Percentiles rank a stretch among this genome's conserved stretches.
Evolutionary conservation across 2,888 invertebrate species (phyloP).

Genomic region (Lycia hirtaria): DNA sequence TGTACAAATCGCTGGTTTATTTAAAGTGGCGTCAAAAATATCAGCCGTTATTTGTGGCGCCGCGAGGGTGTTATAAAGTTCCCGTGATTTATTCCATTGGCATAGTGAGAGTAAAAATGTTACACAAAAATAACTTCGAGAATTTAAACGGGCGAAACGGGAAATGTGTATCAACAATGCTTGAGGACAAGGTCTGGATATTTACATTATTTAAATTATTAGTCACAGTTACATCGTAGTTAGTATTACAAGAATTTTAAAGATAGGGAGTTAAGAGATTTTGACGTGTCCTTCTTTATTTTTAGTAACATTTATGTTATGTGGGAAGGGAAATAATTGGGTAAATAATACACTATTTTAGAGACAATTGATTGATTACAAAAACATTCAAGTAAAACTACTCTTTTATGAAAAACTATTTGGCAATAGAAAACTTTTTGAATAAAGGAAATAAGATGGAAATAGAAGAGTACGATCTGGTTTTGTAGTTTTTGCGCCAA

Average conservation of each 20-base stretch:
- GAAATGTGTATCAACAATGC: slow-evolving; percentile 21
- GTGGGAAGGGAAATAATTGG: too few species aligned
- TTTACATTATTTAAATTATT: slow-evolving; percentile 6
- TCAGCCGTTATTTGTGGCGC: slow-evolving; percentile 43
- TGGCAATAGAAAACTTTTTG: too few species aligned
- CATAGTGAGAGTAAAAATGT: slow-evolving; percentile 25
- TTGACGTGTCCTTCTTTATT: background rate
- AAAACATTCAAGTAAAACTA: too few species aligned
- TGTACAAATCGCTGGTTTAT: slow-evolving; percentile 59
- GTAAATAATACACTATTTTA: too few species aligned
- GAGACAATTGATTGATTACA: too few species aligned
- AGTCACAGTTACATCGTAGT: background rate
- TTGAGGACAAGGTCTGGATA: slow-evolving; percentile 29
- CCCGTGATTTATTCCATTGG: slow-evolving; percentile 26
- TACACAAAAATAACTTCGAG: slow-evolving; percentile 17
- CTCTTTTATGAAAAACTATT: too few species aligned
- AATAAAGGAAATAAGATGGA: too few species aligned
- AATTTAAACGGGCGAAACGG: slow-evolving; percentile 14
- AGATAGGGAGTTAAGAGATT: background rate
- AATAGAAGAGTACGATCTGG: too few species aligned
- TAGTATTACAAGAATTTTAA: background rate
- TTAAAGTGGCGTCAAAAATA: slow-evolving; percentile 49
- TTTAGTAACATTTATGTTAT: background rate
- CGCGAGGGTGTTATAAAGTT: slow-evolving; percentile 28
- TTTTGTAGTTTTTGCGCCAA: too few species aligned